A percentile compares a stretch with the other conserved stretches of the same genome.
These are phyloP conservation scores for Steinernema hermaphroditum DNA, from an alignment of 2,888 invertebrate genomes.

Conservation along the genomic window DNA sequence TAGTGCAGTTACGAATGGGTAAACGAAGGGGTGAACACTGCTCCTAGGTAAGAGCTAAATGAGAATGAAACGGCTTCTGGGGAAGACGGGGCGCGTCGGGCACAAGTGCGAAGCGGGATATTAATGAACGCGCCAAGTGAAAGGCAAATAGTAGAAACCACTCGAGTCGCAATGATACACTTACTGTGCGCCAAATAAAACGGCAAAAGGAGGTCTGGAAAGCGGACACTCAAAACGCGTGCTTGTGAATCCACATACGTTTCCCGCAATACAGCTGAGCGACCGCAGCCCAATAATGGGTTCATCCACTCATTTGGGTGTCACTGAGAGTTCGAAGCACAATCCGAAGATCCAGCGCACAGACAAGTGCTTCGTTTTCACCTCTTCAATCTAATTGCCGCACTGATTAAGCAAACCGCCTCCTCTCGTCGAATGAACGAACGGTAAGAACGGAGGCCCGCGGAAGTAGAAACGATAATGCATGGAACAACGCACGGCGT, in stretches of 20 bases:
- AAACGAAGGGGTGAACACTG: too few species aligned
- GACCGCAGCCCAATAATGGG: too few species aligned
- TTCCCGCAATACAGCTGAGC: too few species aligned
- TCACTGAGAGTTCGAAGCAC: not conserved
- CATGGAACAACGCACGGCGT: not conserved
- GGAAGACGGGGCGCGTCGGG: not conserved
- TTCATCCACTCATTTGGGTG: too few species aligned
- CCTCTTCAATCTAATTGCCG: not conserved
- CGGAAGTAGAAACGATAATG: too few species aligned
- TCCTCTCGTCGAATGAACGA: not conserved
- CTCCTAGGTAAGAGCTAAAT: too few species aligned
- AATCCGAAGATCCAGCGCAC: not conserved
- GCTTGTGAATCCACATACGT: not conserved
- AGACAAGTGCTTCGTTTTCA: slow-evolving; percentile 8
- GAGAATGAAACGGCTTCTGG: not conserved
- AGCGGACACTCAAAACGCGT: not conserved
- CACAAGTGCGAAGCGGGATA: slow-evolving; percentile 27
- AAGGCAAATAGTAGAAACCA: slow-evolving; percentile 21
- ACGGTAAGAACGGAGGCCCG: too few species aligned
- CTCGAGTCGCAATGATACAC: slow-evolving; percentile 24
- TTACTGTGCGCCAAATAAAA: slow-evolving; percentile 28
- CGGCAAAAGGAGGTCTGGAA: not conserved
- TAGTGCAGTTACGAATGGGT: too few species aligned
- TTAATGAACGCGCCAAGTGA: slow-evolving; percentile 29
- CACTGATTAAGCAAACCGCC: slow-evolving; percentile 12